Percentiles rank a stretch among this genome's conserved stretches.
Evolutionary conservation across 1,140 invertebrate species (phyloP).

Genomic region (Meloidogyne hapla): DNA sequence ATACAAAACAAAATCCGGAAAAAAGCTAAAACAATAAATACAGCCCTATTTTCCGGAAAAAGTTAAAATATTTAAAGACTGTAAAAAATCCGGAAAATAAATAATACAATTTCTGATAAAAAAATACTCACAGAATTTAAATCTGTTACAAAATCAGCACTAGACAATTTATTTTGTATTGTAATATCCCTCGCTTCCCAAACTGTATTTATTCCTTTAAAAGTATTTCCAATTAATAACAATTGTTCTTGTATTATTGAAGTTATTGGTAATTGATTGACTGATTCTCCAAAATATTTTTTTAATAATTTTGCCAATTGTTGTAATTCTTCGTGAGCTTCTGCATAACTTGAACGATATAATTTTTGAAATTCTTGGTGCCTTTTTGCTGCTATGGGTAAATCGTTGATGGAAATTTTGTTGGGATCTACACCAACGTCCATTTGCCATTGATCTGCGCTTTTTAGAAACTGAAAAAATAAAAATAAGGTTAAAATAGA

Average conservation of each 20-base stretch:
- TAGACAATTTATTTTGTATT: conserved; percentile 19
- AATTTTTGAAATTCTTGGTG: conserved; percentile 41
- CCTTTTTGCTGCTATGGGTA: conserved; percentile 26
- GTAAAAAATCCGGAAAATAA: too few species aligned
- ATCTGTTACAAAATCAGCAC: conserved; percentile 33
- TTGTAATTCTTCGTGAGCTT: conserved; percentile 31
- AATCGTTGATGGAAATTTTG: conserved; percentile 31
- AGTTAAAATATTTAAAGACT: too few species aligned
- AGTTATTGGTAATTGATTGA: conserved; percentile 14
- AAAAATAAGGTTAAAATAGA: too few species aligned
- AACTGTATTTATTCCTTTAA: conserved; percentile 36
- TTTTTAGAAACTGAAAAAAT: conserved; percentile 34
- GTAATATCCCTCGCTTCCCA: conserved; percentile 46
- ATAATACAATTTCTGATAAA: too few species aligned
- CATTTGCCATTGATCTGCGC: conserved; percentile 30
- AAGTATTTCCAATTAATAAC: conserved; percentile 31
- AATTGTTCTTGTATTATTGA: conserved; percentile 43
- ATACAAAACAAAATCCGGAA: too few species aligned
- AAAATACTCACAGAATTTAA: conserved; percentile 25
- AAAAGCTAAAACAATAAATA: too few species aligned
- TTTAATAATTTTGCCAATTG: conserved; percentile 25
- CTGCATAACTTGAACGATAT: conserved; percentile 33
- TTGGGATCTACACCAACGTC: conserved; percentile 45
- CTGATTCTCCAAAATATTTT: conserved; percentile 30
- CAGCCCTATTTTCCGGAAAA: too few species aligned